phyloP scores from a whole-genome alignment of 92 coral and sea anemone genomes.

The Bergia sp. region DNA sequence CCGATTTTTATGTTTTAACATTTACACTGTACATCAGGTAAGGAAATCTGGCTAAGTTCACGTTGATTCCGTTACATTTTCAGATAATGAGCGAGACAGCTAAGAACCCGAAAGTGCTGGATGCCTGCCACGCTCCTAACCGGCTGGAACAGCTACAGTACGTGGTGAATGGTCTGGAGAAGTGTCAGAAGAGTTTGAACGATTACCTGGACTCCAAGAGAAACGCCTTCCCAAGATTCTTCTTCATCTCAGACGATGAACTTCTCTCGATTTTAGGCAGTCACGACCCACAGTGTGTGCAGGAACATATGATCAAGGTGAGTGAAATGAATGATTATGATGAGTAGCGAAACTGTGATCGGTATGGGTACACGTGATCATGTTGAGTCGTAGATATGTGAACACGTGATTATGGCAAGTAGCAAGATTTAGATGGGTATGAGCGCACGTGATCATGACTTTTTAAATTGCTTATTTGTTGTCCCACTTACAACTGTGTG shows the following conservation, averaged over 20 bases:
- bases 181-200: slow-evolving; percentile 97
- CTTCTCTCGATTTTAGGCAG: slow-evolving; percentile 97
- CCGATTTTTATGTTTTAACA: neutral
- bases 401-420: too few species aligned
- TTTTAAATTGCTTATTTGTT: too few species aligned
- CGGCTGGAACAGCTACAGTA: slow-evolving; percentile 95
- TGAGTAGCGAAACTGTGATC: neutral
- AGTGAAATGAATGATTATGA: neutral
- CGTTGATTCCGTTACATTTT: neutral
- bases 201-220: slow-evolving; percentile 99
- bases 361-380: too few species aligned
- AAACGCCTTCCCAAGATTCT: slow-evolving; percentile 98
- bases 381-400: too few species aligned
- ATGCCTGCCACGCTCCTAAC: slow-evolving; percentile 94
- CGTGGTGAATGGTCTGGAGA: slow-evolving; percentile 94
- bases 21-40: neutral
- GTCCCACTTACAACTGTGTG: neutral
- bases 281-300: slow-evolving; percentile 97
- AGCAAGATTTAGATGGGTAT: too few species aligned
- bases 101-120: slow-evolving; percentile 96
- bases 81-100: slow-evolving; percentile 98
- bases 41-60: neutral
- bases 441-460: too few species aligned
- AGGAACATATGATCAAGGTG: slow-evolving; percentile 99
- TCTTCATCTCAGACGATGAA: slow-evolving; percentile 99